phyloP scores from a whole-genome alignment of 2,113 vertebrate genomes.

The Ovis aries region ARS-UI_Ramb_v3.0 NC_056057.1:91108001-91108500 shows the following conservation, averaged over 20 bases:
- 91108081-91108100: not conserved
- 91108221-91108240: too few species aligned
- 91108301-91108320: too few species aligned
- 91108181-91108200: not conserved
- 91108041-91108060: not conserved
- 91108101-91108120: not conserved
- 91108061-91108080: not conserved
- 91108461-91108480: not conserved
- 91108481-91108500: not conserved
- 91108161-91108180: not conserved
- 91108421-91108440: too few species aligned
- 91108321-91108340: too few species aligned
- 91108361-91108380: too few species aligned
- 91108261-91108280: too few species aligned
- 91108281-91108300: too few species aligned
- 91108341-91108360: accelerated
- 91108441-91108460: too few species aligned
- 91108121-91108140: not conserved
- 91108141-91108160: not conserved
- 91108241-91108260: too few species aligned
- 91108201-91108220: too few species aligned
- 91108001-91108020: not conserved
- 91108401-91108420: too few species aligned
- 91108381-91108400: too few species aligned
- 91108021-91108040: not conserved